Evolutionary conservation across 2,113 vertebrate species (phyloP).

Genomic region (Mus spicilegus): DNA sequence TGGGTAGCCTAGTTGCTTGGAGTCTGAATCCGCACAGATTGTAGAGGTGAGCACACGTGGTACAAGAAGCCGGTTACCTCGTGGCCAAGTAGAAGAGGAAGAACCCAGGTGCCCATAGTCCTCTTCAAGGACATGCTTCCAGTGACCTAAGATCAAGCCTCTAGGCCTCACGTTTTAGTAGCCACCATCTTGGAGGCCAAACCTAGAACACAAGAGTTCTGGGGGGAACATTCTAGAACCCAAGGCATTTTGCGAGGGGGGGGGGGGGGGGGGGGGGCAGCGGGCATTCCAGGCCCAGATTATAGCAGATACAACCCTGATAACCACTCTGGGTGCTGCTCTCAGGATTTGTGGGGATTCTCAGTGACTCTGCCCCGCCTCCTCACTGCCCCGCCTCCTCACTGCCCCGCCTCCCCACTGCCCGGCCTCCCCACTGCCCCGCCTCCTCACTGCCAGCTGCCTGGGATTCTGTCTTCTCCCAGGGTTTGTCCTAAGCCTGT

Average conservation of each 20-base stretch:
- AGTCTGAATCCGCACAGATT: too few relatives aligned
- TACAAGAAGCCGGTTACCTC: background rate
- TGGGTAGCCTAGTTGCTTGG: background rate
- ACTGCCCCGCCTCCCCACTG: too few relatives aligned
- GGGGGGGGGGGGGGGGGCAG: background rate
- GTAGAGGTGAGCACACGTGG: fast-evolving
- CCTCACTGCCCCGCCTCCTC: background rate
- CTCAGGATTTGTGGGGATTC: background rate
- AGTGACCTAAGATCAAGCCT: background rate
- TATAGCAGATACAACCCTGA: background rate
- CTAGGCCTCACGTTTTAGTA: background rate
- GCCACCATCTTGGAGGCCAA: too few relatives aligned
- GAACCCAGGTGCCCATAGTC: too few relatives aligned
- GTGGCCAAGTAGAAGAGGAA: background rate
- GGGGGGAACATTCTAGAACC: background rate
- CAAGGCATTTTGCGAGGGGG: background rate
- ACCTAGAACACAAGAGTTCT: background rate
- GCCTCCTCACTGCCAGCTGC: background rate
- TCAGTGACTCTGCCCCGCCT: background rate
- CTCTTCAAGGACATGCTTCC: background rate
- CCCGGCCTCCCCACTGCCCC: too few relatives aligned
- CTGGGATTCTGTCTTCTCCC: background rate
- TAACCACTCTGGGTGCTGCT: background rate
- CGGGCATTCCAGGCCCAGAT: background rate
- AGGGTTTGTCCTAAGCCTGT: background rate